Conservation (phyloP, 1,140 invertebrate genomes). For the Platyscapa corneri region DNA sequence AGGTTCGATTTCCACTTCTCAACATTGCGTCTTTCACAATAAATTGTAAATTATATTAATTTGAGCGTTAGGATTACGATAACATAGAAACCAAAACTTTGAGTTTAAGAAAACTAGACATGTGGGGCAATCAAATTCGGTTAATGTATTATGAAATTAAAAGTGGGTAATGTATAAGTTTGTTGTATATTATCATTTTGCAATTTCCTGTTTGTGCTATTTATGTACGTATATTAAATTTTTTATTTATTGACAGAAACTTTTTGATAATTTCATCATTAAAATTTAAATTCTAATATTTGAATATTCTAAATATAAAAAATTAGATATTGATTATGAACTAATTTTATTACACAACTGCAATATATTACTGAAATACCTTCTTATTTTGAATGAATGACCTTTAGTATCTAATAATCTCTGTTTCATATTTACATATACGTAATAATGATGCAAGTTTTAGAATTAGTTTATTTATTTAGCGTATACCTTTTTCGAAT, state of each 20-base stretch:
- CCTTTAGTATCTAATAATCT: neutral
- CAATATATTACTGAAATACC: neutral
- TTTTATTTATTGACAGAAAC: conserved; percentile 17
- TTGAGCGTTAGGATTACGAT: neutral
- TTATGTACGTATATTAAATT: neutral
- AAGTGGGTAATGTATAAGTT: conserved; percentile 31
- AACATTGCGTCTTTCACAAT: neutral
- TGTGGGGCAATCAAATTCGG: conserved; percentile 44
- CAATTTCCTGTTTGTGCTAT: conserved; percentile 30
- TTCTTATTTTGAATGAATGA: neutral
- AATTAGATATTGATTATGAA: neutral
- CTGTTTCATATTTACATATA: neutral
- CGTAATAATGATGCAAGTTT: neutral
- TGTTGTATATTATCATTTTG: conserved; percentile 35
- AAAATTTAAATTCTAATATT: neutral
- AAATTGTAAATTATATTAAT: neutral
- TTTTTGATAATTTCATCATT: conserved; percentile 15
- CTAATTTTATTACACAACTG: neutral
- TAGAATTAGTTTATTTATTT: neutral
- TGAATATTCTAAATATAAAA: neutral
- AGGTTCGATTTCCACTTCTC: neutral
- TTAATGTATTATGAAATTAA: conserved; percentile 43
- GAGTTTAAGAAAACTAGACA: neutral
- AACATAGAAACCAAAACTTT: conserved; percentile 4
- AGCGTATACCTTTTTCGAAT: no score